Evolutionary conservation across 2,888 invertebrate species (phyloP).

Genomic region (Heliconius erato): DNA sequence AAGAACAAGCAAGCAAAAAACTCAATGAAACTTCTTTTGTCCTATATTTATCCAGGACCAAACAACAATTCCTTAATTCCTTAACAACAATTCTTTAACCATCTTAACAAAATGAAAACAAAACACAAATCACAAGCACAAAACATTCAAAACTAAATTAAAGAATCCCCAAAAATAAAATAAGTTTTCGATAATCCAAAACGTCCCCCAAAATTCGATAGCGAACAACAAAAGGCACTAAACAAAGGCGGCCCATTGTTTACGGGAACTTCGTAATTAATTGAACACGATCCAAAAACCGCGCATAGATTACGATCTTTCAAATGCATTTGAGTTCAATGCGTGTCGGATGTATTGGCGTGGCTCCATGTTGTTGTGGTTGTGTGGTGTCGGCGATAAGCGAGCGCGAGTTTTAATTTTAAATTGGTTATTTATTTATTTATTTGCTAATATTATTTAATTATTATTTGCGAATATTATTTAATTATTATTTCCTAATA

Average conservation of each 20-base stretch:
- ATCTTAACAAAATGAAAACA: not conserved
- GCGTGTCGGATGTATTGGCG: slow-evolving; percentile 51
- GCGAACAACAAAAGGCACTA: slow-evolving; percentile 18
- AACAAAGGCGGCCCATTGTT: slow-evolving; percentile 44
- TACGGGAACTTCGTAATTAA: slow-evolving; percentile 52
- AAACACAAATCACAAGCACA: not conserved
- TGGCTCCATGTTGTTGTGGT: slow-evolving; percentile 45
- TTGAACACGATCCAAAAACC: slow-evolving; percentile 57
- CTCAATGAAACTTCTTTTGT: no score
- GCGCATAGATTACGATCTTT: slow-evolving; percentile 57
- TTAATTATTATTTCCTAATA: not conserved
- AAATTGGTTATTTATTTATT: not conserved
- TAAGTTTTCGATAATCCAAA: not conserved
- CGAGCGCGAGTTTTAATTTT: not conserved
- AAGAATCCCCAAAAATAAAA: not conserved
- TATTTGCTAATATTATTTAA: no score
- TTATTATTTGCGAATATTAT: no score
- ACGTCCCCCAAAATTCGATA: not conserved
- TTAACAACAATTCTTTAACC: not conserved
- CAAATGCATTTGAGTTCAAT: slow-evolving; percentile 56
- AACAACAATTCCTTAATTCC: not conserved
- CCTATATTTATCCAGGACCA: not conserved
- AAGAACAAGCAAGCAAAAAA: not conserved
- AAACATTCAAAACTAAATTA: not conserved
- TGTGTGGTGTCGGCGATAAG: slow-evolving; percentile 27